These are phyloP conservation scores for Elmis aenea DNA, from an alignment of 2,888 invertebrate species.

Conservation along the genomic window DNA sequence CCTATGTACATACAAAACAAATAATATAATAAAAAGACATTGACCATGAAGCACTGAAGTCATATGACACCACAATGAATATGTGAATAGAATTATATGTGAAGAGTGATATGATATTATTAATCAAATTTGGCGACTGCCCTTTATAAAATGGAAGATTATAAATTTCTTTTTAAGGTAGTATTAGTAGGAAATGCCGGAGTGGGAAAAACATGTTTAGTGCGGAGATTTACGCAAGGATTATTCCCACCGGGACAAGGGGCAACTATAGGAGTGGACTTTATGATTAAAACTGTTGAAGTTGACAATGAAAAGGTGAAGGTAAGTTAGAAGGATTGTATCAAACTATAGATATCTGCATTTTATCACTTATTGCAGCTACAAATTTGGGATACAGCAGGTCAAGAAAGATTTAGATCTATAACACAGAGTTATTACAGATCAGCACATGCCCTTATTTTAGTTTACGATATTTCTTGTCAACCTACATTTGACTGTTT, in stretches of 20 bases:
- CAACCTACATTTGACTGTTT: constrained; percentile 97
- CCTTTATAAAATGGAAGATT: constrained; percentile 78
- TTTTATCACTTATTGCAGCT: constrained; percentile 53
- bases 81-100: too few relatives aligned
- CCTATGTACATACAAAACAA: too few relatives aligned
- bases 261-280: constrained; percentile 98
- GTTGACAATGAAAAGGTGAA: constrained; percentile 93
- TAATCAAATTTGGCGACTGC: too few relatives aligned
- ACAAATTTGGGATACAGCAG: constrained; percentile 99
- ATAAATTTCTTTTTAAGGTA: constrained; percentile 98
- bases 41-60: too few relatives aligned
- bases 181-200: constrained; percentile 97
- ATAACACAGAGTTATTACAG: constrained; percentile 98
- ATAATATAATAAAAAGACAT: too few relatives aligned
- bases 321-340: too few relatives aligned
- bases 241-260: constrained; percentile 97
- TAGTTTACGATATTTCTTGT: constrained; percentile 96
- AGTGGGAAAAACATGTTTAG: constrained; percentile 96
- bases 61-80: too few relatives aligned
- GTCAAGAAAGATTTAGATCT: constrained; percentile 93
- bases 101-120: too few relatives aligned
- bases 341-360: too few relatives aligned
- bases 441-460: constrained; percentile 93
- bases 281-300: constrained; percentile 99
- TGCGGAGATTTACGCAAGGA: constrained; percentile 95